phyloP scores from a whole-genome alignment of 2,888 invertebrate genomes.

The Coecobrya sp. region DNA sequence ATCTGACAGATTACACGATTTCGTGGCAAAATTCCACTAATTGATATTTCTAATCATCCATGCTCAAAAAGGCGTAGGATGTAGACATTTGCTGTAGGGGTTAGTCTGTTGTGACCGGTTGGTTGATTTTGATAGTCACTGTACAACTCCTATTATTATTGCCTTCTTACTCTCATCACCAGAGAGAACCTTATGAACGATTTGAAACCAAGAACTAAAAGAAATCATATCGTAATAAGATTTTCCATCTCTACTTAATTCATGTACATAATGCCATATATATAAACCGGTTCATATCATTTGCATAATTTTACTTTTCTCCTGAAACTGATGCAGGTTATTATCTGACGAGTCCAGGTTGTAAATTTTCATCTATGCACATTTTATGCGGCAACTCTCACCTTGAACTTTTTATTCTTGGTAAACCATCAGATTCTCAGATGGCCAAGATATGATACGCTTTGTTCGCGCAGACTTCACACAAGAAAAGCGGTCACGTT shows the following conservation, averaged over 20 bases:
- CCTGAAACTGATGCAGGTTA: slow-evolving; percentile 69
- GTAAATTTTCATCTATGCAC: slow-evolving; percentile 71
- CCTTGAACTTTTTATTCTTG: slow-evolving; percentile 77
- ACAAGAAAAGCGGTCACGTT: slow-evolving; percentile 17
- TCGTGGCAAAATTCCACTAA: slow-evolving; percentile 61
- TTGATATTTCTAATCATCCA: slow-evolving; percentile 10
- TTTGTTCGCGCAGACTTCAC: background rate
- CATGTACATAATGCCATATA: background rate
- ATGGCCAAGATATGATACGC: background rate
- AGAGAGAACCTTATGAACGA: slow-evolving; percentile 11
- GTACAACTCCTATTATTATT: background rate
- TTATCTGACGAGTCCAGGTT: slow-evolving; percentile 70
- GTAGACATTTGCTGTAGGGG: background rate
- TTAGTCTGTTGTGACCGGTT: background rate
- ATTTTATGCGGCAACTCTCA: slow-evolving; percentile 64
- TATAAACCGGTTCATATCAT: slow-evolving; percentile 73
- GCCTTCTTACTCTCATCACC: background rate
- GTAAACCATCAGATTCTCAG: background rate
- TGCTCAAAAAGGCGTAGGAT: slow-evolving; percentile 2
- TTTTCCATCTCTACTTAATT: background rate
- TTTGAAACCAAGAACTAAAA: background rate
- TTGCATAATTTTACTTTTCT: slow-evolving; percentile 77
- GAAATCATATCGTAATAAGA: background rate
- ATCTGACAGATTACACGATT: slow-evolving; percentile 49
- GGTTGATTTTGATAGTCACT: background rate